A percentile compares a stretch with the other conserved stretches of the same genome.
Evolutionary conservation across 1,140 invertebrate species (phyloP).

Genomic region (Polyergus mexicanus): DNA sequence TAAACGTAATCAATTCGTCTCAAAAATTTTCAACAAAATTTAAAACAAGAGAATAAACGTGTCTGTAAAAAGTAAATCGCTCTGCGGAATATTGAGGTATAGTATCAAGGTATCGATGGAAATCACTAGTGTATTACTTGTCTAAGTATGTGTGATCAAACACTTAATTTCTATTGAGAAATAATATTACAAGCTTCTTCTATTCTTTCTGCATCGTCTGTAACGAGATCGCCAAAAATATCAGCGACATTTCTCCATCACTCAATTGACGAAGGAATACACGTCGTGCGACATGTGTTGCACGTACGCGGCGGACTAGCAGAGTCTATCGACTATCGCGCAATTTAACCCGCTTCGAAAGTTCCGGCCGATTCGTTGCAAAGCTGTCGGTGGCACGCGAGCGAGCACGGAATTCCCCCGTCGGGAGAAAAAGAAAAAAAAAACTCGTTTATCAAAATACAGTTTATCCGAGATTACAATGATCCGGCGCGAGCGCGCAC

Average conservation of each 20-base stretch:
- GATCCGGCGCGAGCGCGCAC: conserved; percentile 45
- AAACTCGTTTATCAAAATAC: conserved; percentile 65
- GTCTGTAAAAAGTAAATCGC: not conserved
- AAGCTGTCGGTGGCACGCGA: conserved; percentile 56
- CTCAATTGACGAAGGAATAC: conserved; percentile 23
- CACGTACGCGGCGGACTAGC: conserved; percentile 49
- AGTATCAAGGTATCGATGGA: not conserved
- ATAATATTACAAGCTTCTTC: not conserved
- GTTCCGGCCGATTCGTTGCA: conserved; percentile 57
- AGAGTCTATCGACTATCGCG: conserved; percentile 49
- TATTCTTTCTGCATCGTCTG: not conserved
- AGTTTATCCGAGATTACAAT: conserved; percentile 70
- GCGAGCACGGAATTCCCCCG: conserved; percentile 41
- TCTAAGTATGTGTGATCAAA: not conserved
- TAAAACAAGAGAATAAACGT: not conserved
- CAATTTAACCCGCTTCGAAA: conserved; percentile 63
- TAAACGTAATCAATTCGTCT: not conserved
- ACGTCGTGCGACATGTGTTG: conserved; percentile 49
- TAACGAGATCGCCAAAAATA: conserved; percentile 10
- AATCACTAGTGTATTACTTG: not conserved
- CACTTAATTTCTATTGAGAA: not conserved
- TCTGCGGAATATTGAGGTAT: not conserved
- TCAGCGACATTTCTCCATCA: conserved; percentile 1
- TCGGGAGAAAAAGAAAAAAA: no score
- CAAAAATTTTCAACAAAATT: not conserved